These are phyloP conservation scores for Hylaeus anthracinus DNA, from an alignment of 1,140 invertebrate species.

Conservation along the genomic window DNA sequence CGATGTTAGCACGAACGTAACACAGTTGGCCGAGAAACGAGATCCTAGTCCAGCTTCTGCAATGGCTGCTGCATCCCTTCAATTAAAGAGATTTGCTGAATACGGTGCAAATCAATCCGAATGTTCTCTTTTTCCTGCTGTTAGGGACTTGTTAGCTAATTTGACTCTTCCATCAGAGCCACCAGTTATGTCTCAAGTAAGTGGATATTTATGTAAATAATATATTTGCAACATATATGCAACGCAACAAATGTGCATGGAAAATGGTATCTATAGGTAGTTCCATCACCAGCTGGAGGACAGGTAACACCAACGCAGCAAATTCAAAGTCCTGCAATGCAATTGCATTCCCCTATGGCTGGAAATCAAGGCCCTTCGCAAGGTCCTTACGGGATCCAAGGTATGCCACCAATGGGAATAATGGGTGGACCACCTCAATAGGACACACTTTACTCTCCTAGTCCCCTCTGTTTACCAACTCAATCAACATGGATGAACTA, in stretches of 20 bases:
- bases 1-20: conserved; percentile 91
- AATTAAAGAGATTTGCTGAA: conserved; percentile 88
- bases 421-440: conserved; percentile 80
- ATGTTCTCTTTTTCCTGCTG: conserved; percentile 93
- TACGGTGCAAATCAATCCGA: conserved; percentile 86
- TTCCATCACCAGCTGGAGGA: conserved; percentile 75
- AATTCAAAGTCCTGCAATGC: conserved; percentile 82
- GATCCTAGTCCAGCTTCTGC: conserved; percentile 84
- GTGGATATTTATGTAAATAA: conserved; percentile 12
- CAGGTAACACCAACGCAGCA: conserved; percentile 80
- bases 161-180: conserved; percentile 87
- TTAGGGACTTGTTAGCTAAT: conserved; percentile 92
- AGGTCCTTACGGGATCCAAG: conserved; percentile 75
- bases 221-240: background rate
- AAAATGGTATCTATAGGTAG: conserved; percentile 71
- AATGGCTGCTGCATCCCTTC: conserved; percentile 84
- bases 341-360: conserved; percentile 80
- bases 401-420: conserved; percentile 80
- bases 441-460: conserved; percentile 75
- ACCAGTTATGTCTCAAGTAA: conserved; percentile 79
- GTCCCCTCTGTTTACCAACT: conserved; percentile 64
- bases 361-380: conserved; percentile 75
- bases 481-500: conserved; percentile 72
- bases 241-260: background rate
- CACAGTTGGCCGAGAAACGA: conserved; percentile 91